These are phyloP conservation scores for Erythrolamprus reginae DNA, from an alignment of 2,113 vertebrate genomes.

Conservation along the genomic window DNA sequence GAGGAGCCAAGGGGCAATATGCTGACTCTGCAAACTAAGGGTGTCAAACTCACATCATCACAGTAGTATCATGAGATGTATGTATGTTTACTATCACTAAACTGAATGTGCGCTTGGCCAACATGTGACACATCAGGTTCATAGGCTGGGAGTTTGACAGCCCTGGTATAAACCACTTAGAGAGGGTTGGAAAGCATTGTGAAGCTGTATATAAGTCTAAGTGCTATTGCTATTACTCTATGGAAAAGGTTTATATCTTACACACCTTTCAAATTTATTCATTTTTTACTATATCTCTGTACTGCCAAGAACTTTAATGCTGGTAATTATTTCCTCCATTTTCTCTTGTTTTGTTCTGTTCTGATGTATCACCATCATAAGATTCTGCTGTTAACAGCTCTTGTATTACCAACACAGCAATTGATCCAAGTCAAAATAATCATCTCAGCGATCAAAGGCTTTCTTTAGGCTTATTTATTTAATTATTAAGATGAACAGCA, in stretches of 20 bases:
- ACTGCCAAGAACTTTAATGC: background rate
- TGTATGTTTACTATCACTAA: no score
- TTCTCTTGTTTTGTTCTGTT: background rate
- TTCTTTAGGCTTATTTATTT: background rate
- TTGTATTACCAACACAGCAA: background rate
- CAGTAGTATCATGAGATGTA: no score
- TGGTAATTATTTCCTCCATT: constrained; percentile 6
- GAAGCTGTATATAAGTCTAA: no score
- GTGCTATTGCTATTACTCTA: background rate
- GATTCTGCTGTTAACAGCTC: background rate
- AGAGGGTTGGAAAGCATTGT: no score
- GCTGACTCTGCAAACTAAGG: no score
- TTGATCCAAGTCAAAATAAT: constrained; percentile 23
- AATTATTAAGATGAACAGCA: background rate
- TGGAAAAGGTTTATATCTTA: background rate
- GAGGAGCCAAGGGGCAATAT: no score
- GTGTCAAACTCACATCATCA: no score
- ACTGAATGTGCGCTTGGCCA: no score
- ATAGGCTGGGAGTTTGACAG: no score
- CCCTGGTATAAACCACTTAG: no score
- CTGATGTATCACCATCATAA: background rate
- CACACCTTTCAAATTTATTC: accelerated
- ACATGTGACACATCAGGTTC: no score
- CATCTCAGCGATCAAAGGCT: constrained; percentile 1
- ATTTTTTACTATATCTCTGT: background rate